Evolutionary conservation across 2,797 vertebrate genomes (phyloP).

Genomic region (Cossypha niveicapilla): DNA sequence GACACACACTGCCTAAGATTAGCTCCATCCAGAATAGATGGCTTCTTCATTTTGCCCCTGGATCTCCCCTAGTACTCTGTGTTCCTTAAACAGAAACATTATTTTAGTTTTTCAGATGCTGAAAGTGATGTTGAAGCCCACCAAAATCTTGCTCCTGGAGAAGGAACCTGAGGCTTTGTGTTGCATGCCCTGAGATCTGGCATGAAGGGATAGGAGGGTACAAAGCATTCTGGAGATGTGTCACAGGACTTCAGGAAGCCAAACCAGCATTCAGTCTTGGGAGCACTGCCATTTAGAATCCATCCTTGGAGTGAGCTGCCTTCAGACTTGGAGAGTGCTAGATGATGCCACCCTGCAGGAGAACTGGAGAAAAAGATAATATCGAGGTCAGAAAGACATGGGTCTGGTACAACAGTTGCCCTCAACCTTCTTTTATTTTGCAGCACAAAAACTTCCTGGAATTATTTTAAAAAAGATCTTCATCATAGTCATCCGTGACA

Average conservation of each 20-base stretch:
- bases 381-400: neutral
- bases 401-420: rapidly evolving
- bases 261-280: neutral
- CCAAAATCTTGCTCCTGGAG: neutral
- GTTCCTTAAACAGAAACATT: neutral
- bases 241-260: neutral
- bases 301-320: neutral
- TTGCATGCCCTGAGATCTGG: neutral
- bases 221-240: neutral
- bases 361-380: neutral
- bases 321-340: neutral
- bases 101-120: neutral
- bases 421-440: neutral
- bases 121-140: neutral
- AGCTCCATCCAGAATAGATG: neutral
- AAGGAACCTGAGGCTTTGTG: neutral
- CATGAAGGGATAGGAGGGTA: neutral
- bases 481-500: neutral
- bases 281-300: neutral
- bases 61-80: neutral
- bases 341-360: neutral
- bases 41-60: neutral
- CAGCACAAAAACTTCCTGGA: neutral
- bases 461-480: neutral
- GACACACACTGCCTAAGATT: neutral